A percentile compares a stretch with the other conserved stretches of the same genome.
Conservation (phyloP, 2,888 invertebrate genomes). For the Orthonevra nobilis region DNA sequence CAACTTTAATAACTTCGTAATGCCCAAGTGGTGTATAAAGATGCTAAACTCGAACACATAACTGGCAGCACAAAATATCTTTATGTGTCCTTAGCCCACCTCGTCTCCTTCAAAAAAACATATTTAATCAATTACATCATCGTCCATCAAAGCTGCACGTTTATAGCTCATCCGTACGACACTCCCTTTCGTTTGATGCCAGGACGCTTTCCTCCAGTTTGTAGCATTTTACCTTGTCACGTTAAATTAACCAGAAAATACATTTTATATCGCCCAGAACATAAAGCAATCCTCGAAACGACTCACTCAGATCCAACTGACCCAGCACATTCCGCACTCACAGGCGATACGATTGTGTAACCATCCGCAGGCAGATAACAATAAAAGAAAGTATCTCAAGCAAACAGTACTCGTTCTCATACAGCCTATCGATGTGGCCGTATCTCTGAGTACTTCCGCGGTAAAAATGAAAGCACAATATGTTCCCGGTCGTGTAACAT, state of each 20-base stretch:
- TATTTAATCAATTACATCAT: no score
- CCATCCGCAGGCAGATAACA: conserved; percentile 54
- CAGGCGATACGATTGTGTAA: conserved; percentile 67
- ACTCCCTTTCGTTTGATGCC: no score
- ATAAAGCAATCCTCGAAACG: conserved; percentile 12
- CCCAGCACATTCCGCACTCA: conserved; percentile 32
- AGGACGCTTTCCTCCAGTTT: no score
- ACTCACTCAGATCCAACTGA: conserved; percentile 47
- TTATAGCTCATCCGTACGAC: no score
- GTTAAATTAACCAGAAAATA: conserved; percentile 40
- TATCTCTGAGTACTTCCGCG: conserved; percentile 46
- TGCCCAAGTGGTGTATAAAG: no score
- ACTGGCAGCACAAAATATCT: no score
- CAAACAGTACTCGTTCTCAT: conserved; percentile 18
- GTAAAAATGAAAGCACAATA: conserved; percentile 56
- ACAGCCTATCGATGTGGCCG: conserved; percentile 4
- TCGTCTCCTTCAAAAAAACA: no score
- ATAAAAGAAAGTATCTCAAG: conserved; percentile 64
- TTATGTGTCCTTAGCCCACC: no score
- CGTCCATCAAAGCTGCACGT: no score
- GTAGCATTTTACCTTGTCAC: conserved; percentile 24
- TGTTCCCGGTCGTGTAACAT: conserved; percentile 27
- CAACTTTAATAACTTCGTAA: no score
- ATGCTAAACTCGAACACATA: no score
- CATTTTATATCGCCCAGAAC: conserved; percentile 16